phyloP scores from a whole-genome alignment of 2,888 invertebrate species.

The Fragum sueziense region DNA sequence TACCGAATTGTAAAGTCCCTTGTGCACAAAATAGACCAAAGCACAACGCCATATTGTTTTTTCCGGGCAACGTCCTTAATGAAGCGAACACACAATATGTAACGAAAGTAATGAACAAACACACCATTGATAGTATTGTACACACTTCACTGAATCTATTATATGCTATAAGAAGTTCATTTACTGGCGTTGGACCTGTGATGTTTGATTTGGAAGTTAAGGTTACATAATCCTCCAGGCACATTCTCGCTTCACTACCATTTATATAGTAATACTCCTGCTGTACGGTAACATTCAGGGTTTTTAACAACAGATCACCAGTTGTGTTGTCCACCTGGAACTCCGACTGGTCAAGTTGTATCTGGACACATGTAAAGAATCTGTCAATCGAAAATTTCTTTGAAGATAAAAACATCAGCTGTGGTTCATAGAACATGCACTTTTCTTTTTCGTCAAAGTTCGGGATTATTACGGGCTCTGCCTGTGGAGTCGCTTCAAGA shows the following conservation, averaged over 20 bases:
- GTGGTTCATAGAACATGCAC: neutral
- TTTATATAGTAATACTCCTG: neutral
- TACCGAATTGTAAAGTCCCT: slow-evolving; percentile 54
- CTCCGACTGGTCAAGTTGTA: neutral
- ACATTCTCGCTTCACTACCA: slow-evolving; percentile 7
- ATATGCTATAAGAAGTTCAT: neutral
- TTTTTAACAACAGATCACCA: neutral
- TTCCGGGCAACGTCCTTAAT: slow-evolving; percentile 63
- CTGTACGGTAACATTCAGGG: neutral
- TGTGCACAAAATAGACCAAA: slow-evolving; percentile 60
- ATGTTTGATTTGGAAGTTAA: neutral
- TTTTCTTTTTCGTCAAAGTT: neutral
- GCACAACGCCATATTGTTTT: slow-evolving; percentile 63
- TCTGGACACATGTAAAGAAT: slow-evolving; percentile 26
- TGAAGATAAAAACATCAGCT: neutral
- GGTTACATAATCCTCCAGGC: slow-evolving; percentile 15
- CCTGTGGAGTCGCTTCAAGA: slow-evolving; percentile 4
- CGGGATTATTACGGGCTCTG: neutral
- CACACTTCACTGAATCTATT: slow-evolving; percentile 37
- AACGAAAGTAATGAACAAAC: slow-evolving; percentile 54
- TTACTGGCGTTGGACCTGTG: neutral
- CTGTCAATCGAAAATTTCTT: neutral
- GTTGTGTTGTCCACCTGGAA: neutral
- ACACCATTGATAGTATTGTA: slow-evolving; percentile 53
- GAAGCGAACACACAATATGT: slow-evolving; percentile 58